Evolutionary conservation across 2,888 invertebrate genomes (phyloP).

Genomic region (Pachydiplax longipennis): DNA sequence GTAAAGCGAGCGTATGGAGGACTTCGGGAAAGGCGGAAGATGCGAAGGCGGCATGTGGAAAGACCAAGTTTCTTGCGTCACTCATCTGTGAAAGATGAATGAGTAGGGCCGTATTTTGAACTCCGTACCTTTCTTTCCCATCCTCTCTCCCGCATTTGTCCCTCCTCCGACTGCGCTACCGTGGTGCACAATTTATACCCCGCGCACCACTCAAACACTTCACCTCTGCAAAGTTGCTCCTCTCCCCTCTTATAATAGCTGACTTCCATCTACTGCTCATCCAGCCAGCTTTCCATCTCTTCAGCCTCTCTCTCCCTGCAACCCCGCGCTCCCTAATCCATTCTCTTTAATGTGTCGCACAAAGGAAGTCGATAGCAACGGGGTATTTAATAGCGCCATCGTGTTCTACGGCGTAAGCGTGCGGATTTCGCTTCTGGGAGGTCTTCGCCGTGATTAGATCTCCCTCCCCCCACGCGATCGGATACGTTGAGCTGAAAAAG

Average conservation of each 20-base stretch:
- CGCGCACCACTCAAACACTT: constrained; percentile 40
- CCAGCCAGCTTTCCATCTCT: not conserved
- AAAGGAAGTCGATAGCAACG: constrained; percentile 16
- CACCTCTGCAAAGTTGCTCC: constrained; percentile 7
- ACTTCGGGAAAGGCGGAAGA: not conserved
- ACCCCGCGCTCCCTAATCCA: not conserved
- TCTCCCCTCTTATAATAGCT: constrained; percentile 10
- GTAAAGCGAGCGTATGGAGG: too few relatives aligned
- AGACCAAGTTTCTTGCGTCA: constrained; percentile 22
- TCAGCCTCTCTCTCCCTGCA: not conserved
- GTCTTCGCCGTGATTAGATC: not conserved
- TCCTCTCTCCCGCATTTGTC: not conserved
- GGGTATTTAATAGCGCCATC: not conserved
- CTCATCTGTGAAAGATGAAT: constrained; percentile 35
- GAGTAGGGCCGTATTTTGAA: constrained; percentile 3
- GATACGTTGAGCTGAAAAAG: not conserved
- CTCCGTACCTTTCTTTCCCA: constrained; percentile 7
- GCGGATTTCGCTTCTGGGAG: not conserved
- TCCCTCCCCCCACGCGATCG: not conserved
- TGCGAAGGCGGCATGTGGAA: not conserved
- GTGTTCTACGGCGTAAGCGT: not conserved
- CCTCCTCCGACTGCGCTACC: not conserved
- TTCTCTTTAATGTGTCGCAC: constrained; percentile 11
- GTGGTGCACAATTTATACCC: not conserved
- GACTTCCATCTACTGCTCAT: not conserved